Percentiles rank a stretch among this genome's conserved stretches.
Evolutionary conservation across 2,888 invertebrate genomes (phyloP).

Genomic region (Exocentrus adspersus): DNA sequence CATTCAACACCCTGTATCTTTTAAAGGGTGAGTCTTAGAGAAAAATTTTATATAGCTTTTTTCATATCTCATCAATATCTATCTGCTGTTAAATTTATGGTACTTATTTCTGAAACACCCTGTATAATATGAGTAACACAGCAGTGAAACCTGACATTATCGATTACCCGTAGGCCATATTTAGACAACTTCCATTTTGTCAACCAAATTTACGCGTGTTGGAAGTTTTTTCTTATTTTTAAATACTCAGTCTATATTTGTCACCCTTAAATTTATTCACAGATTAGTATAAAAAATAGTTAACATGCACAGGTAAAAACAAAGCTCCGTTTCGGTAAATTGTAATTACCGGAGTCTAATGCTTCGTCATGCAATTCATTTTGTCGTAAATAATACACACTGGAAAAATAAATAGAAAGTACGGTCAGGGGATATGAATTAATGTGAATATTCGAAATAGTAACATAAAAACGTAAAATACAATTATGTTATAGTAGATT

Average conservation of each 20-base stretch:
- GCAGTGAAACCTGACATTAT: not conserved
- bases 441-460: not conserved
- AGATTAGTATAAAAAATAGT: too few species aligned
- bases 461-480: constrained; percentile 1
- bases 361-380: constrained; percentile 18
- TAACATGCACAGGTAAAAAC: not conserved
- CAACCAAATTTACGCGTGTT: too few species aligned
- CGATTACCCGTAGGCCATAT: not conserved
- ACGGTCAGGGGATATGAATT: not conserved
- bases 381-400: constrained; percentile 14
- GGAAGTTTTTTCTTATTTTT: too few species aligned
- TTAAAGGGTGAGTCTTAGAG: too few species aligned
- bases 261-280: too few species aligned
- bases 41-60: too few species aligned
- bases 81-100: too few species aligned
- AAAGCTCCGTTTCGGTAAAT: not conserved
- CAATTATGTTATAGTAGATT: not conserved
- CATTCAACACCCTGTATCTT: too few species aligned
- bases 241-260: too few species aligned
- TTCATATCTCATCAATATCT: too few species aligned
- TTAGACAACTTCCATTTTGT: not conserved
- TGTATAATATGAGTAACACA: not conserved
- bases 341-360: constrained; percentile 1
- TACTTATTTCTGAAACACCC: too few species aligned
- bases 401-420: not conserved